These are phyloP conservation scores for Acrossocheilus wenchowensis DNA, from an alignment of 2,797 vertebrate genomes.

Conservation along the genomic window DNA sequence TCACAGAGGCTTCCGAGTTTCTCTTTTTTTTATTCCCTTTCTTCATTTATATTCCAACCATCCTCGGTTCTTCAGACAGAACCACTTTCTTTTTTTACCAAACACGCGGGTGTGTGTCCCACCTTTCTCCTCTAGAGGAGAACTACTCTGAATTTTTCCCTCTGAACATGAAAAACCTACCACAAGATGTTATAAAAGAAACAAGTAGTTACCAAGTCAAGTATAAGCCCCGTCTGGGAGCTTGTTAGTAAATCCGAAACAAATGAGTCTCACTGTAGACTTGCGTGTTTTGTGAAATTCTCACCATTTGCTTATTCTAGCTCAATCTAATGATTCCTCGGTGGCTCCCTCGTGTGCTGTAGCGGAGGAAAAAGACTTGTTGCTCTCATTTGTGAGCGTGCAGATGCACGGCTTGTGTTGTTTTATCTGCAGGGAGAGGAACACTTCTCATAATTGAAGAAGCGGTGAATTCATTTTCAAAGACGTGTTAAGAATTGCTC, in stretches of 20 bases:
- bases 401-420: slow-evolving; percentile 27
- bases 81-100: slow-evolving; percentile 38
- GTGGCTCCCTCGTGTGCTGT: slow-evolving; percentile 18
- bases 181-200: slow-evolving; percentile 39
- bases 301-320: slow-evolving; percentile 46
- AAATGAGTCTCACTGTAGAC: slow-evolving; percentile 50
- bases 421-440: slow-evolving; percentile 53
- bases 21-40: slow-evolving; percentile 19
- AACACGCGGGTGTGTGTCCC: not conserved
- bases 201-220: slow-evolving; percentile 44
- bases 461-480: slow-evolving; percentile 52
- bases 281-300: slow-evolving; percentile 43
- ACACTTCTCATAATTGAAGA: slow-evolving; percentile 52
- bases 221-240: slow-evolving; percentile 45
- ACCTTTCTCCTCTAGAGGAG: slow-evolving; percentile 36
- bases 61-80: slow-evolving; percentile 27
- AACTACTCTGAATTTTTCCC: slow-evolving; percentile 18
- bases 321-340: slow-evolving; percentile 49
- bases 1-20: not conserved
- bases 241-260: slow-evolving; percentile 51
- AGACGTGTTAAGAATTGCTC: slow-evolving; percentile 52
- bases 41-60: slow-evolving; percentile 43
- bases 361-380: slow-evolving; percentile 40
- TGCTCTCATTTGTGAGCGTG: slow-evolving; percentile 41
- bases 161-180: slow-evolving; percentile 42